A percentile compares a stretch with the other conserved stretches of the same genome.
phyloP scores from a whole-genome alignment of 2,888 invertebrate species.

The Lasioglossum calceatum region DNA sequence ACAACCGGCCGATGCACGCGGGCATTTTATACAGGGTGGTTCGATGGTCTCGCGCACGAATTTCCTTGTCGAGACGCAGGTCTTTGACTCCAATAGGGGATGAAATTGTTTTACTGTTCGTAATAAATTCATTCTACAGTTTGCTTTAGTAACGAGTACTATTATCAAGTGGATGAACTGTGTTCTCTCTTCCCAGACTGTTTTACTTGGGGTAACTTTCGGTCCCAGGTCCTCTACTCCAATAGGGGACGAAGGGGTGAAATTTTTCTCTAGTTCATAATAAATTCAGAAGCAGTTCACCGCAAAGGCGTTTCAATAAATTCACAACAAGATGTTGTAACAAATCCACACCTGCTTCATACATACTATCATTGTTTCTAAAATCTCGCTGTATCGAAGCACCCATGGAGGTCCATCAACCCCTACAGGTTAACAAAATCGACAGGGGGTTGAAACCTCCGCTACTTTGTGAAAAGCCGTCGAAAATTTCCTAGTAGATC shows the following conservation, averaged over 20 bases:
- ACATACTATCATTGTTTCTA: background rate
- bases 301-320: background rate
- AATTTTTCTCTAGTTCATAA: too few species aligned
- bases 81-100: background rate
- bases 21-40: conserved; percentile 45
- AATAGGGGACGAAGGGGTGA: background rate
- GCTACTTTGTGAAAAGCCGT: background rate
- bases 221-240: background rate
- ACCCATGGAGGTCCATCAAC: background rate
- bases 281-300: background rate
- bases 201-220: background rate
- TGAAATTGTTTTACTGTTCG: background rate
- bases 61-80: background rate
- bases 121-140: background rate
- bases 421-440: background rate
- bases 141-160: background rate
- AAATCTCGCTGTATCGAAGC: background rate
- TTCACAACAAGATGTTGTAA: background rate
- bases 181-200: background rate
- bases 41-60: conserved; percentile 4
- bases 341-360: background rate
- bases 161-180: background rate
- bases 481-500: background rate
- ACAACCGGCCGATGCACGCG: conserved; percentile 31
- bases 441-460: background rate